These are phyloP conservation scores for Torymus tubicola DNA, from an alignment of 2,888 invertebrate genomes.

Conservation along the genomic window DNA sequence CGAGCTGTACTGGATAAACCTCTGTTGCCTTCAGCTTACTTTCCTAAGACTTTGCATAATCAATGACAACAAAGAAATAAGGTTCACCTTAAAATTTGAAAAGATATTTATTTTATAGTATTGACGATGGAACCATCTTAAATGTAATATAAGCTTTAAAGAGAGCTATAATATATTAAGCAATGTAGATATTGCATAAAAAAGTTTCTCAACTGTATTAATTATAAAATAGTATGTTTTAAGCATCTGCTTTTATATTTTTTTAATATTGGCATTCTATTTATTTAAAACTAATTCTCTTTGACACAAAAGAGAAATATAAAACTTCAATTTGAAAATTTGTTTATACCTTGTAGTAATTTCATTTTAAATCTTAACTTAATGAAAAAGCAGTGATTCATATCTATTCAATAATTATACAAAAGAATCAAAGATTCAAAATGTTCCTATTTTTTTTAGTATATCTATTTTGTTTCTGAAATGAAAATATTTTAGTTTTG, in stretches of 20 bases:
- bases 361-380: no score
- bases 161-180: neutral
- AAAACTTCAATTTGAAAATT: no score
- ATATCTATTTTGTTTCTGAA: no score
- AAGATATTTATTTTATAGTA: constrained; percentile 37
- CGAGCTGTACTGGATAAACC: constrained; percentile 71
- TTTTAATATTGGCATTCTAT: no score
- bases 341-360: no score
- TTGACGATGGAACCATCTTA: constrained; percentile 23
- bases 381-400: no score
- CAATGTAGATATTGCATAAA: neutral
- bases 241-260: neutral
- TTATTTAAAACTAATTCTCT: no score
- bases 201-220: neutral
- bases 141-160: constrained; percentile 9
- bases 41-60: constrained; percentile 72
- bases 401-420: no score
- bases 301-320: no score
- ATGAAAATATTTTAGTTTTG: no score
- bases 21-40: constrained; percentile 73
- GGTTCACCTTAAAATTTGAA: constrained; percentile 51
- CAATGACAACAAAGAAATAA: constrained; percentile 52
- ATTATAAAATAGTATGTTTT: neutral
- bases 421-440: no score
- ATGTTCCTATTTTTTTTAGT: no score